A percentile compares a stretch with the other conserved stretches of the same genome.
Evolutionary conservation across 1,140 invertebrate species (phyloP).

Genomic region (Diuraphis noxia): DNA sequence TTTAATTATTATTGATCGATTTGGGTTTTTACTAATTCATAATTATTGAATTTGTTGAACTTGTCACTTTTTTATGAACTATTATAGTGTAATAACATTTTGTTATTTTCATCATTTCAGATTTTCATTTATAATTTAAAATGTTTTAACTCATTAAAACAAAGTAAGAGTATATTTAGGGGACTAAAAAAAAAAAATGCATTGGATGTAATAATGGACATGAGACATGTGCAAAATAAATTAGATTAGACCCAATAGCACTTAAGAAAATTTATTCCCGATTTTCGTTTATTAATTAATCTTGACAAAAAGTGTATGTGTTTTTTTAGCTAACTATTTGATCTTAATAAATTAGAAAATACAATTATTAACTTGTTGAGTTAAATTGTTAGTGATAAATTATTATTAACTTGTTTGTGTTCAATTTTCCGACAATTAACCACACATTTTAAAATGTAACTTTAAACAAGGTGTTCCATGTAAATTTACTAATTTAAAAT

Average conservation of each 20-base stretch:
- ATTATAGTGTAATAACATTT: not conserved
- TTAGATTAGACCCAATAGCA: not conserved
- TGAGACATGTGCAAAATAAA: not conserved
- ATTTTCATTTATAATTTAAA: not conserved
- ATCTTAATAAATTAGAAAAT: not conserved
- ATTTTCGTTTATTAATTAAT: not conserved
- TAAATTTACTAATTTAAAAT: not conserved
- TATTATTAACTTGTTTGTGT: not conserved
- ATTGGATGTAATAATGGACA: not conserved
- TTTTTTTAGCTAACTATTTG: not conserved
- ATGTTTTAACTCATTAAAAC: not conserved
- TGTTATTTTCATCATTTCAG: not conserved
- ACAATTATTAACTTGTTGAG: not conserved
- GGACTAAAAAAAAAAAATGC: not conserved
- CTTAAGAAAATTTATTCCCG: not conserved
- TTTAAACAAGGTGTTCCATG: not conserved
- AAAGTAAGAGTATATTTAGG: not conserved
- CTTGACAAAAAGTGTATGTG: not conserved
- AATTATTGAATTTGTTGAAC: not conserved
- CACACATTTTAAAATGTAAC: not conserved
- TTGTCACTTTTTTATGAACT: not conserved
- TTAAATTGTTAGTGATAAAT: not conserved
- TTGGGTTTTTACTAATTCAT: not conserved
- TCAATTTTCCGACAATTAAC: not conserved
- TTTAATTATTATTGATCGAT: not conserved